Evolutionary conservation across 1,140 invertebrate species (phyloP).

Genomic region (Wasmannia auropunctata): DNA sequence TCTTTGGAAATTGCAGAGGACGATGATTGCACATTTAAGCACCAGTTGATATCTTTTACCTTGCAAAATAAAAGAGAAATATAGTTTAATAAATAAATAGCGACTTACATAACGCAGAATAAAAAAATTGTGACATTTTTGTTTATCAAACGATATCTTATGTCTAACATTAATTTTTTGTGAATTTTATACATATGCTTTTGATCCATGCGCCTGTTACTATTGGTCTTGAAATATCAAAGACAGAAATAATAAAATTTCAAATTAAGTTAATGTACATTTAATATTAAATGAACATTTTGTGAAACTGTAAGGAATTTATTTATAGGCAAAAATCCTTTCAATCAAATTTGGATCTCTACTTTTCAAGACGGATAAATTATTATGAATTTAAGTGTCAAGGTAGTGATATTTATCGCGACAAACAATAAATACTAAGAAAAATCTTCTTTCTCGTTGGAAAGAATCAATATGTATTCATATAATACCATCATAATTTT

Average conservation of each 20-base stretch:
- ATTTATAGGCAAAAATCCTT: not conserved
- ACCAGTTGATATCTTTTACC: conserved; percentile 80
- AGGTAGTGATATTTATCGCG: not conserved
- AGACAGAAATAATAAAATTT: not conserved
- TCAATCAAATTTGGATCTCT: not conserved
- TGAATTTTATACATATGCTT: not conserved
- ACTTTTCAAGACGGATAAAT: not conserved
- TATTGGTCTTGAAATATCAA: not conserved
- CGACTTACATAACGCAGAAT: not conserved
- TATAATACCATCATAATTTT: not conserved
- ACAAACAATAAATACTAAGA: not conserved
- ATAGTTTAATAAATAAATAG: conserved; percentile 1
- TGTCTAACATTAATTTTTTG: not conserved
- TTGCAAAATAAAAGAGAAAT: conserved; percentile 54
- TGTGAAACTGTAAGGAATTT: not conserved
- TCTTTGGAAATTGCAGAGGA: conserved; percentile 78
- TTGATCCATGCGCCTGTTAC: not conserved
- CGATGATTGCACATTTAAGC: conserved; percentile 78
- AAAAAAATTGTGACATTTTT: not conserved
- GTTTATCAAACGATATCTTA: not conserved
- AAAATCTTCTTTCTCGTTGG: not conserved
- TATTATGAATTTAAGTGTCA: not conserved
- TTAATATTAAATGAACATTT: not conserved
- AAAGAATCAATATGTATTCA: not conserved
- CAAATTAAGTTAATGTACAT: not conserved